These are phyloP conservation scores for Eupithecia abbreviata DNA, from an alignment of 2,888 invertebrate genomes.

Conservation along the genomic window DNA sequence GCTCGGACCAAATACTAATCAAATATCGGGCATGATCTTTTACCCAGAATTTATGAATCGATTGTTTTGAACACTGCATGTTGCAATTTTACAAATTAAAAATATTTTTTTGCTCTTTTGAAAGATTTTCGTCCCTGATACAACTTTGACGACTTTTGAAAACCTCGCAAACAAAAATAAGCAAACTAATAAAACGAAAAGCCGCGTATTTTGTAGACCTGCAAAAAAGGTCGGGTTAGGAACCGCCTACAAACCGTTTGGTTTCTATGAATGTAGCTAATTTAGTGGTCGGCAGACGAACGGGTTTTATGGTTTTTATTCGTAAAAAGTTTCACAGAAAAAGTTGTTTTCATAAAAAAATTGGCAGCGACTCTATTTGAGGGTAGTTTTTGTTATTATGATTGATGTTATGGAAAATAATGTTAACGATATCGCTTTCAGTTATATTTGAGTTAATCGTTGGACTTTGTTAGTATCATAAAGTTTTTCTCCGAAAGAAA, in stretches of 20 bases:
- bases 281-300: slow-evolving; percentile 56
- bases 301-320: slow-evolving; percentile 49
- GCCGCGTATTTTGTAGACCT: background rate
- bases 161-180: background rate
- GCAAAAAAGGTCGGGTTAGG: slow-evolving; percentile 19
- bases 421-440: slow-evolving; percentile 9
- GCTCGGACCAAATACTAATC: background rate
- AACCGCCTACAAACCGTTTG: slow-evolving; percentile 41
- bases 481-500: background rate
- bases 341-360: slow-evolving; percentile 49
- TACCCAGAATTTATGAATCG: background rate
- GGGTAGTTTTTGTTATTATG: slow-evolving; percentile 35
- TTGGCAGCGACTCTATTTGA: slow-evolving; percentile 42
- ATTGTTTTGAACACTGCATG: background rate
- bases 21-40: background rate
- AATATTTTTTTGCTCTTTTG: too few relatives aligned
- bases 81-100: too few relatives aligned
- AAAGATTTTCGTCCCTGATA: too few relatives aligned
- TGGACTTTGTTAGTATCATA: background rate
- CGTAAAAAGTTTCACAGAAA: slow-evolving; percentile 51
- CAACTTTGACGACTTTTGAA: too few relatives aligned
- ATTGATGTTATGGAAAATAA: slow-evolving; percentile 34
- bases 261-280: slow-evolving; percentile 69
- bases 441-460: background rate
- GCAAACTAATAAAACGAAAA: background rate